phyloP scores from a whole-genome alignment of 2,113 vertebrate species.

The Muscicapa adusta region DNA sequence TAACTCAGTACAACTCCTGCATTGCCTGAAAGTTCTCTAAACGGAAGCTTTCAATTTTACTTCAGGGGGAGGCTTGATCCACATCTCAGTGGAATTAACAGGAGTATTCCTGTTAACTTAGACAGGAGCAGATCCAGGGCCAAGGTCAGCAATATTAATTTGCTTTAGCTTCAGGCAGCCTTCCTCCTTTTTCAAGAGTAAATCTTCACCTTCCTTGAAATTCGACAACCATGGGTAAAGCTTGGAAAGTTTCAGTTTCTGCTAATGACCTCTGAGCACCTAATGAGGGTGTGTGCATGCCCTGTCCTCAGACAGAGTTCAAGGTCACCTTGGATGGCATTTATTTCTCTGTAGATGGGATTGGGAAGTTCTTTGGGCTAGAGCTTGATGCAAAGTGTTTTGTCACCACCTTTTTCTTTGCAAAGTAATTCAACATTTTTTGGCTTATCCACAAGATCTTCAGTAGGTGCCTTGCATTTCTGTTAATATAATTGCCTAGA shows the following conservation, averaged over 20 bases:
- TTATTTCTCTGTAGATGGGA: neutral
- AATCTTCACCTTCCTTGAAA: neutral
- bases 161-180: constrained; percentile 11
- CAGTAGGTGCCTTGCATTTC: constrained; percentile 41
- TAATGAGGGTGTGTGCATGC: neutral
- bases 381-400: neutral
- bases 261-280: neutral
- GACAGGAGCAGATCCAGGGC: neutral
- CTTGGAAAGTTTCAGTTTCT: neutral
- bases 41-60: neutral
- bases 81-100: neutral
- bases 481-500: constrained; percentile 45
- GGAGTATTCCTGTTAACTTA: neutral
- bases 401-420: neutral
- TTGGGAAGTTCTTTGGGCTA: neutral
- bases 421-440: neutral
- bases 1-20: neutral
- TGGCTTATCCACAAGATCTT: neutral
- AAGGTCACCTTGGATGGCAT: neutral
- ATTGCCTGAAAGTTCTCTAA: neutral
- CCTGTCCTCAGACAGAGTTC: neutral
- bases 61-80: neutral
- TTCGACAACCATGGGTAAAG: neutral
- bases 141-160: constrained; percentile 33
- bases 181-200: neutral